These are phyloP conservation scores for Muricea muricata DNA, from an alignment of 92 coral and sea anemone species.

Conservation along the genomic window DNA sequence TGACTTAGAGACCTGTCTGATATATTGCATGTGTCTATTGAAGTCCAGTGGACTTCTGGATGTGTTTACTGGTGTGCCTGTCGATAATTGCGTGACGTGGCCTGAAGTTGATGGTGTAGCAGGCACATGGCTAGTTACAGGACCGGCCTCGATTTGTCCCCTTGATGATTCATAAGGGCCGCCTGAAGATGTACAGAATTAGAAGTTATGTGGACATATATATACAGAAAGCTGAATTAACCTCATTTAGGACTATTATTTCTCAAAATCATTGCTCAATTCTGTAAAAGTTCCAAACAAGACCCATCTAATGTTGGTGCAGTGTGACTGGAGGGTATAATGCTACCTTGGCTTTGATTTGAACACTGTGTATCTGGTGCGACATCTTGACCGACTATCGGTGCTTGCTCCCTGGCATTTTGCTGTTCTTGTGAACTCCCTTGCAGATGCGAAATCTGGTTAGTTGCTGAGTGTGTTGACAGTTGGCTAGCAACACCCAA, in stretches of 20 bases:
- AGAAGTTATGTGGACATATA: neutral
- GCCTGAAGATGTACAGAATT: neutral
- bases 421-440: neutral
- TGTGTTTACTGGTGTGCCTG: slow-evolving; percentile 45
- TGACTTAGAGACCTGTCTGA: slow-evolving; percentile 75
- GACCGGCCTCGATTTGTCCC: neutral
- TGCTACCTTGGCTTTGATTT: neutral
- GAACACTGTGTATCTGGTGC: neutral
- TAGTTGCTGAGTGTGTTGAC: neutral
- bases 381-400: neutral
- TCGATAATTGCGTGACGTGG: slow-evolving; percentile 3
- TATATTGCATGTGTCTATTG: slow-evolving; percentile 65
- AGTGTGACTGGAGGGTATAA: neutral
- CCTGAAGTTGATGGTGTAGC: neutral
- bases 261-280: neutral
- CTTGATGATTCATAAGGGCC: neutral
- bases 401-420: neutral
- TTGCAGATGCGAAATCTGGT: neutral
- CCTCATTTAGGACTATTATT: neutral
- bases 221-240: no score
- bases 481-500: neutral
- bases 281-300: neutral
- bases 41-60: slow-evolving; percentile 75
- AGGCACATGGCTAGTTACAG: neutral
- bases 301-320: neutral